These are phyloP conservation scores for Sardinella longiceps DNA, from an alignment of 2,797 vertebrate genomes.

Conservation along the genomic window DNA sequence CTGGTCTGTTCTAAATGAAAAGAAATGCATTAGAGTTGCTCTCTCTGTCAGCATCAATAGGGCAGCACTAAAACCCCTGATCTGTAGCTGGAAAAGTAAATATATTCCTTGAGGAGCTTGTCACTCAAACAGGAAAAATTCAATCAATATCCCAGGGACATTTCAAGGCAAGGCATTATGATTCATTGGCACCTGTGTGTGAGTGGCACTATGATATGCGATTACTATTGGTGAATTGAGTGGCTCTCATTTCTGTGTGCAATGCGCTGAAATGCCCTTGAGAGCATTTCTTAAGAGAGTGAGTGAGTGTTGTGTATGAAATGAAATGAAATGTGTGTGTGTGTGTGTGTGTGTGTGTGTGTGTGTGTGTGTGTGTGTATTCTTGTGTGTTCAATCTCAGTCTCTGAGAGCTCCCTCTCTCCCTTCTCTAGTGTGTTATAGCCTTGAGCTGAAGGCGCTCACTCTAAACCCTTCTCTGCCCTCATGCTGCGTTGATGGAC, in stretches of 20 bases:
- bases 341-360: not conserved
- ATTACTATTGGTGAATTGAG: not conserved
- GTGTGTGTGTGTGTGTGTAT: conserved; percentile 8
- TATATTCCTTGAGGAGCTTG: not conserved
- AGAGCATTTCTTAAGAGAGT: not conserved
- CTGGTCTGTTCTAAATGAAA: not conserved
- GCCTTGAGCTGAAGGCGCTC: conserved; percentile 69
- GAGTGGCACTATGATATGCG: not conserved
- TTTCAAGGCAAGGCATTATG: not conserved
- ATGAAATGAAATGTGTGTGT: conserved; percentile 4
- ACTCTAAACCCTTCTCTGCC: conserved; percentile 74
- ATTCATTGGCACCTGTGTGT: not conserved
- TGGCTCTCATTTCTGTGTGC: not conserved
- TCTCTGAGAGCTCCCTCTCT: conserved; percentile 9
- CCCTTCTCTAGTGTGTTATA: conserved; percentile 61
- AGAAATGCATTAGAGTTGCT: not conserved
- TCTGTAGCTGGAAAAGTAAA: not conserved
- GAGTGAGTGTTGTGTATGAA: too few species aligned
- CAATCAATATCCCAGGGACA: not conserved
- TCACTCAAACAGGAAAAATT: not conserved
- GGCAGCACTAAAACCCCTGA: not conserved
- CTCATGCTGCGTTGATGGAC: conserved; percentile 76
- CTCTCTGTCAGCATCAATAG: not conserved
- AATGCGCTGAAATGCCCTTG: not conserved
- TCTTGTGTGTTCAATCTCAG: conserved; percentile 26